These are phyloP conservation scores for Amaurobius ferox DNA, from an alignment of 2,888 invertebrate genomes.

Conservation along the genomic window DNA sequence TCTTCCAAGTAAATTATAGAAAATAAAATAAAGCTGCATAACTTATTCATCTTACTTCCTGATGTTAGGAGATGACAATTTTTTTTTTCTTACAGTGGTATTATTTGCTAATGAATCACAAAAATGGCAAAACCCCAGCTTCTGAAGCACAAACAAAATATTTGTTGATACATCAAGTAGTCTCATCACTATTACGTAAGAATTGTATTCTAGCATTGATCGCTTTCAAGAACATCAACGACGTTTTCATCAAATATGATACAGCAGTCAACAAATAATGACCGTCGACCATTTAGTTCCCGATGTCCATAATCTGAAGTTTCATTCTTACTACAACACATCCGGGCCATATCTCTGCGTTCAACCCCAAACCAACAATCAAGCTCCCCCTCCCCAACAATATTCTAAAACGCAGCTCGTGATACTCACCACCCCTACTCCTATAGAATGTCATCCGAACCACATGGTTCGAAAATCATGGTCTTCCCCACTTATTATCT, in stretches of 20 bases:
- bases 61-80: too few relatives aligned
- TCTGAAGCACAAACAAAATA: too few relatives aligned
- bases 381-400: not conserved
- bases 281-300: not conserved
- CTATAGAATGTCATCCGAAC: constrained; percentile 38
- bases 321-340: not conserved
- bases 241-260: not conserved
- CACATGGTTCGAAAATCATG: constrained; percentile 47
- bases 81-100: too few relatives aligned
- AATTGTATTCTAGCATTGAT: too few relatives aligned
- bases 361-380: constrained; percentile 54
- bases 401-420: not conserved
- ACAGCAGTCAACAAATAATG: not conserved
- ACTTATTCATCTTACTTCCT: too few relatives aligned
- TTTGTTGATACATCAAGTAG: too few relatives aligned
- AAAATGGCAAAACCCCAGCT: too few relatives aligned
- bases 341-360: constrained; percentile 44
- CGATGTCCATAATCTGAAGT: constrained; percentile 1
- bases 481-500: constrained; percentile 47
- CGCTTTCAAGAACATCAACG: too few relatives aligned
- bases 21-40: too few relatives aligned
- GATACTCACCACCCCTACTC: not conserved
- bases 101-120: too few relatives aligned
- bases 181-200: too few relatives aligned
- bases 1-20: too few relatives aligned